phyloP scores from a whole-genome alignment of 2,888 invertebrate species.

The Lithodes maja region DNA sequence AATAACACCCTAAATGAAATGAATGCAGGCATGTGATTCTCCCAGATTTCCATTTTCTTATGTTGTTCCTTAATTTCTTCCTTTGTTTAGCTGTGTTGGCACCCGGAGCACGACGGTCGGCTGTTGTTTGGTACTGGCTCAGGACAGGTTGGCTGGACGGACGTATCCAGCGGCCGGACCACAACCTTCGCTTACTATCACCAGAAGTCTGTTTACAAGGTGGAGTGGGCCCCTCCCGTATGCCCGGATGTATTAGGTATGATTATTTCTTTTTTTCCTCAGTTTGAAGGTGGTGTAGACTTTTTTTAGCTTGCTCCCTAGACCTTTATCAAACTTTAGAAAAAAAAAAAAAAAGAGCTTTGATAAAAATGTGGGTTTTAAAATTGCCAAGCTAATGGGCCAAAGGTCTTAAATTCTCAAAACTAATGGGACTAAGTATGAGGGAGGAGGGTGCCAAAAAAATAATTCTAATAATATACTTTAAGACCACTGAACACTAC shows the following conservation, averaged over 20 bases:
- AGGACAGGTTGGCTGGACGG: slow-evolving; percentile 64
- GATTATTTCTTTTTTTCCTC: too few species aligned
- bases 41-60: background rate
- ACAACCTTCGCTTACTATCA: slow-evolving; percentile 61
- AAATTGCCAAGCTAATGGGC: too few species aligned
- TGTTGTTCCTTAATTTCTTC: background rate
- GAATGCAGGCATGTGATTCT: background rate
- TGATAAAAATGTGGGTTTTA: too few species aligned
- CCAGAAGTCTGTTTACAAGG: slow-evolving; percentile 66
- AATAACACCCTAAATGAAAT: background rate
- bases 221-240: slow-evolving; percentile 63
- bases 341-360: too few species aligned
- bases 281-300: too few species aligned
- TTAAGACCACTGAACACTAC: too few species aligned
- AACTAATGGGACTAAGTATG: too few species aligned
- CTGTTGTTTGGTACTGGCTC: slow-evolving; percentile 62
- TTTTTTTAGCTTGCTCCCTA: too few species aligned
- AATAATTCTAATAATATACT: too few species aligned
- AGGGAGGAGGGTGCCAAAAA: too few species aligned
- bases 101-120: slow-evolving; percentile 59
- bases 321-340: too few species aligned
- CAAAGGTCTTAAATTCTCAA: too few species aligned
- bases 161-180: slow-evolving; percentile 45
- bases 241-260: slow-evolving; percentile 41
- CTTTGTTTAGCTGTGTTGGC: slow-evolving; percentile 58